Evolutionary conservation across 2,888 invertebrate species (phyloP).

Genomic region (Microctonus hyperodae): DNA sequence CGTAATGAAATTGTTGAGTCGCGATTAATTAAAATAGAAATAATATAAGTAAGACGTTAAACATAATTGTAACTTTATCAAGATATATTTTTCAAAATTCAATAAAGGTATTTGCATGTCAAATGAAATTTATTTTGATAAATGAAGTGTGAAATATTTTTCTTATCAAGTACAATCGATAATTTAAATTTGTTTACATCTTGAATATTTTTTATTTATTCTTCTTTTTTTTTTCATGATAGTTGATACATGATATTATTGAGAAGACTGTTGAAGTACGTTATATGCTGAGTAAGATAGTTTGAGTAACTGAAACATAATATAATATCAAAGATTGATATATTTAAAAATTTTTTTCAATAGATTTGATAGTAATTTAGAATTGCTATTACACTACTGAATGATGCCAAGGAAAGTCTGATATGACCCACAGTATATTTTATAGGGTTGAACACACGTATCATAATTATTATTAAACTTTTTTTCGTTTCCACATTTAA

Average conservation of each 20-base stretch:
- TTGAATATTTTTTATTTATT: too few relatives aligned
- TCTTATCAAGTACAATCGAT: too few relatives aligned
- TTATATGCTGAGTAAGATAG: constrained; percentile 45
- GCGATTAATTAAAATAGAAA: too few relatives aligned
- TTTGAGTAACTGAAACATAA: constrained; percentile 43
- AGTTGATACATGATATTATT: background rate
- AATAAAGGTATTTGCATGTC: too few relatives aligned
- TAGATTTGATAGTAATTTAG: background rate
- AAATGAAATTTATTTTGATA: too few relatives aligned
- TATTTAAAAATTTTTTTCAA: background rate
- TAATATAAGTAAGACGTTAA: too few relatives aligned
- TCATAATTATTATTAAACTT: constrained; percentile 44
- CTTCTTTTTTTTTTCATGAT: too few relatives aligned
- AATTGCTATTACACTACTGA: constrained; percentile 42
- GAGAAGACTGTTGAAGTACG: constrained; percentile 39
- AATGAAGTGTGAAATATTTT: too few relatives aligned
- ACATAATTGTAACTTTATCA: too few relatives aligned
- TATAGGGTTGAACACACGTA: constrained; percentile 43
- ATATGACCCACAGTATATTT: constrained; percentile 45
- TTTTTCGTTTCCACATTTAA: constrained; percentile 38
- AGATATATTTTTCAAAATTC: too few relatives aligned
- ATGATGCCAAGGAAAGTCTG: constrained; percentile 48
- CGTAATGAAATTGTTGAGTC: too few relatives aligned
- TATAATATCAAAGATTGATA: background rate
- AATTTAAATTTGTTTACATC: too few relatives aligned